These are phyloP conservation scores for Leptopilina myrica DNA, from an alignment of 2,888 invertebrate species.

Conservation along the genomic window DNA sequence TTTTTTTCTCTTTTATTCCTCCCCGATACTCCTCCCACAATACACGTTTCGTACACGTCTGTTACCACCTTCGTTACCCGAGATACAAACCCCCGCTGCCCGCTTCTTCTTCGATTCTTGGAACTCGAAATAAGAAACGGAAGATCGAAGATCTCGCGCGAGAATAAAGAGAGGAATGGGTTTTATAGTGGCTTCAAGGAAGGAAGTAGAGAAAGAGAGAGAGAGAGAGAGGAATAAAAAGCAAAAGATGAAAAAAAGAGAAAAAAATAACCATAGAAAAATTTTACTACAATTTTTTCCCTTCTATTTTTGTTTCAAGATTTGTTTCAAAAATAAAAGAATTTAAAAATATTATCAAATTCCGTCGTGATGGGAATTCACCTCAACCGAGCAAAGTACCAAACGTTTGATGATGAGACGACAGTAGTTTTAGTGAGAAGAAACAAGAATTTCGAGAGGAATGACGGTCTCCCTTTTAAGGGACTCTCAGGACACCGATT, in stretches of 20 bases:
- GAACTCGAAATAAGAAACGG: slow-evolving; percentile 60
- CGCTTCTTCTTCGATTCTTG: slow-evolving; percentile 49
- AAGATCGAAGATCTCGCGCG: slow-evolving; percentile 59
- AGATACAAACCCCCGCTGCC: slow-evolving; percentile 47
- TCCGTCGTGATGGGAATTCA: slow-evolving; percentile 63
- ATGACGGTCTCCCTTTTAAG: slow-evolving; percentile 42
- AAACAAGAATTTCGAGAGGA: slow-evolving; percentile 45
- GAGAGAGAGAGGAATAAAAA: too few species aligned
- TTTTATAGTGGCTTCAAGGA: slow-evolving; percentile 49
- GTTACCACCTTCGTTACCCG: slow-evolving; percentile 42
- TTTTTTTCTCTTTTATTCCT: slow-evolving; percentile 26
- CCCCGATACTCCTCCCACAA: slow-evolving; percentile 41
- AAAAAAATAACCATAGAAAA: too few species aligned
- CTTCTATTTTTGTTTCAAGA: background rate
- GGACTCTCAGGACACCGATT: slow-evolving; percentile 44
- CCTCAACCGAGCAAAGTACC: slow-evolving; percentile 44
- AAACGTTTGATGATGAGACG: slow-evolving; percentile 25
- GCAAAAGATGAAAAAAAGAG: too few species aligned
- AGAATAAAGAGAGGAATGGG: slow-evolving; percentile 46
- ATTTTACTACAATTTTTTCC: too few species aligned
- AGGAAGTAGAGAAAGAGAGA: slow-evolving; percentile 42
- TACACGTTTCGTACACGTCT: slow-evolving; percentile 31
- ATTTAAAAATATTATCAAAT: slow-evolving; percentile 55
- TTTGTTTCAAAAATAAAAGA: background rate
- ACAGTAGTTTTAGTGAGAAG: slow-evolving; percentile 39